Conservation (phyloP, 2,797 vertebrate species). For the Semotilus atromaculatus region DNA sequence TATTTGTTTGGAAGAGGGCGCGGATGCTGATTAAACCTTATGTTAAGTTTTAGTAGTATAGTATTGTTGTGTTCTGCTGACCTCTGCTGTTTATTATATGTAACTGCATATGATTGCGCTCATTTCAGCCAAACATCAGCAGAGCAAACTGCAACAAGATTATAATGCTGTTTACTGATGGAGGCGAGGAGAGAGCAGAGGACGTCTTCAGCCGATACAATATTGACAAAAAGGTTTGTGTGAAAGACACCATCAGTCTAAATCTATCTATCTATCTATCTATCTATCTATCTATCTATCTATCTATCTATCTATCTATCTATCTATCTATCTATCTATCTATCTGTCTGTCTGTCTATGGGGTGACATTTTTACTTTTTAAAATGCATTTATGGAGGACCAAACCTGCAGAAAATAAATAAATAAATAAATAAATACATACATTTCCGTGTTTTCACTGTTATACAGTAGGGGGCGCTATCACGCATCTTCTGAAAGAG, state of each 20-base stretch:
- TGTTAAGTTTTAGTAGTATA: background rate
- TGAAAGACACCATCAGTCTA: background rate
- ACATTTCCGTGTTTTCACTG: too few species aligned
- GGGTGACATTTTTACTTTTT: too few species aligned
- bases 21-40: background rate
- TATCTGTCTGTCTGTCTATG: too few species aligned
- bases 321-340: too few species aligned
- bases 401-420: too few species aligned
- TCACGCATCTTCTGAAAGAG: too few species aligned
- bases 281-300: too few species aligned
- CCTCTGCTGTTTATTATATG: constrained; percentile 72
- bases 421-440: too few species aligned
- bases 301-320: too few species aligned
- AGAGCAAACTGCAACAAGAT: constrained; percentile 99
- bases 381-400: background rate
- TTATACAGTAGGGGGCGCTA: too few species aligned
- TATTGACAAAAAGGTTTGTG: constrained; percentile 88
- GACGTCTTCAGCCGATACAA: constrained; percentile 94
- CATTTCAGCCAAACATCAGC: constrained; percentile 85
- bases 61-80: constrained; percentile 67
- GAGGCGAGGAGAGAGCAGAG: constrained; percentile 95
- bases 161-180: constrained; percentile 98
- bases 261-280: too few species aligned
- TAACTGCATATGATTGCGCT: constrained; percentile 26
- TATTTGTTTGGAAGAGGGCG: background rate